Base-by-base conservation (phyloP, 2,888 invertebrate genomes). In the Trachelus tabidus region DNA sequence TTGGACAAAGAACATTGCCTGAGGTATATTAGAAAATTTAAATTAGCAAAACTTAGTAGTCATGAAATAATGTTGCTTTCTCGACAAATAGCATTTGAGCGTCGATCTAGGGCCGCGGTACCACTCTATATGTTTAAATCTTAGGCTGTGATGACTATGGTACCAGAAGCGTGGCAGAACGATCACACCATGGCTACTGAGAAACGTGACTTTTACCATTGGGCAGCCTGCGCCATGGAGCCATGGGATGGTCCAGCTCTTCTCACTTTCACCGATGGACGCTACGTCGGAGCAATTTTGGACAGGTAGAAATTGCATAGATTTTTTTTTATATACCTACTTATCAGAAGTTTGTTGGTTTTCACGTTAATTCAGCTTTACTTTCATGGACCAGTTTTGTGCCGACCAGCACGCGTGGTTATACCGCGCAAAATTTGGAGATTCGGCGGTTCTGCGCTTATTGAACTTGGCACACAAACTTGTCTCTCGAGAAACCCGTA, bases 221-320 rank as follows among this genome's bases (percentile, higher is more conserved):
- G 99, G 99, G 97, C 98, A 23, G 96, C 98, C 0, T 99, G 97
- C 89, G 97, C 96, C 31, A 99, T 99, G 99, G 99, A 99, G 91
- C 99, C 99, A 0, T 99, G 99, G 99, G 99, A 99, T 92, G 99
- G 99, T 37, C 97, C 97, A 1, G 99, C 99, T 1, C 93, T 99
- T 81, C 94, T 99, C 78, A 98, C 99, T 0, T 99, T 99, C 92
- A 98, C 98, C 75, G 99, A 99, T 92, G 99, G 99, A 40, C 95
- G 99, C 40, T 99, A 97, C 90, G 97, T 99, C 88, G 99, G 96
- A 79, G 96, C 96, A 68, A 95, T 95, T 81, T 92, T 96, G 87
- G 96, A 96, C 92, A 94, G 91, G 91, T 91, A 91, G 85, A 88
- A 87, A 77, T 83, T 83, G 76, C 73, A 77, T 77, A 74, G 75